phyloP scores from a whole-genome alignment of 1,140 invertebrate genomes.

The Marisa cornuarietis region DNA sequence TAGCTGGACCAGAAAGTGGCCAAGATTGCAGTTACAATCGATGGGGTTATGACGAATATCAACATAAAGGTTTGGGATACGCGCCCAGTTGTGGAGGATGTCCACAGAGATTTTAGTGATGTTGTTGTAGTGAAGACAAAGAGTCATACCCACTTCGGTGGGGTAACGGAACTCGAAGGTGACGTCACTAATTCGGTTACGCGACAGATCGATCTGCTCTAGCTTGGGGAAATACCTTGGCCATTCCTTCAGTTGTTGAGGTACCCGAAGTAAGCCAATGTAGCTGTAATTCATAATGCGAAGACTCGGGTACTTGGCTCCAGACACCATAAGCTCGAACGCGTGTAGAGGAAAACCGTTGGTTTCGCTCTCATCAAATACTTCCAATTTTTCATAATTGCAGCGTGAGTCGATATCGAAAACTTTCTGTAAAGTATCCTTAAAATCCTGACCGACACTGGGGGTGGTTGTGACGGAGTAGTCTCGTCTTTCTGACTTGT shows the following conservation, averaged over 20 bases:
- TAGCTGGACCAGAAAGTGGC: not conserved
- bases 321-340: conserved; percentile 22
- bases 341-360: not conserved
- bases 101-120: conserved; percentile 20
- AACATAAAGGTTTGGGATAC: conserved; percentile 13
- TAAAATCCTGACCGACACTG: not conserved
- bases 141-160: not conserved
- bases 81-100: conserved; percentile 18
- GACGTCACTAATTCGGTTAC: conserved; percentile 20
- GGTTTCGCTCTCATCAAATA: conserved; percentile 26
- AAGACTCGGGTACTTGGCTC: conserved; percentile 15
- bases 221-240: conserved; percentile 18
- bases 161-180: not conserved
- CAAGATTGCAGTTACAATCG: conserved; percentile 20
- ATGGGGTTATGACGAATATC: conserved; percentile 31
- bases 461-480: too few species aligned
- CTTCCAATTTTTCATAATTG: conserved; percentile 11
- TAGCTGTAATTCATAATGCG: conserved; percentile 26
- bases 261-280: conserved; percentile 7
- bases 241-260: conserved; percentile 18
- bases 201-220: conserved; percentile 19
- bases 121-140: conserved; percentile 29
- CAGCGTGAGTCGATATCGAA: not conserved
- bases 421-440: conserved; percentile 13
- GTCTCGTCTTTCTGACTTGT: not conserved